These are phyloP conservation scores for Idaea aversata DNA, from an alignment of 2,888 invertebrate genomes.

Conservation along the genomic window DNA sequence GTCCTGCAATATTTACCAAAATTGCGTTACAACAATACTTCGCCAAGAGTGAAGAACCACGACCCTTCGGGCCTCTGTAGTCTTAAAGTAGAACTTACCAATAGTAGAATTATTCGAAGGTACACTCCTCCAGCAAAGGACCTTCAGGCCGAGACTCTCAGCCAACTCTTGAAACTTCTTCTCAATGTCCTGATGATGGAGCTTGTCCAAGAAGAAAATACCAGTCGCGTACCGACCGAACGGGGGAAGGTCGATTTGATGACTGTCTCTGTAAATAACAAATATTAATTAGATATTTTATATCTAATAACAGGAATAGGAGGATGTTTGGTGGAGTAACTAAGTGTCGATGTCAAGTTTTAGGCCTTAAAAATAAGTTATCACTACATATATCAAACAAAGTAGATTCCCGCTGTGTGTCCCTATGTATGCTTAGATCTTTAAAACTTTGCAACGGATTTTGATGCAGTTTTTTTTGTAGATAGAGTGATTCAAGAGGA, in stretches of 20 bases:
- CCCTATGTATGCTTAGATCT: no score
- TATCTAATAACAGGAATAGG: background rate
- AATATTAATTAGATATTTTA: background rate
- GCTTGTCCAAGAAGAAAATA: constrained; percentile 94
- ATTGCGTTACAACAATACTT: no score
- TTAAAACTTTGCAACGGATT: no score
- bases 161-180: constrained; percentile 90
- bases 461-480: no score
- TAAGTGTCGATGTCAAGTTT: no score
- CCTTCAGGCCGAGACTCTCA: constrained; percentile 87
- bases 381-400: no score
- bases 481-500: no score
- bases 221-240: constrained; percentile 97
- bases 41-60: no score
- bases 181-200: constrained; percentile 89
- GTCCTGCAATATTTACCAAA: no score
- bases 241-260: constrained; percentile 90
- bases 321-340: no score
- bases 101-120: constrained; percentile 92
- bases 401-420: no score
- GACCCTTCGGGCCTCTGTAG: background rate
- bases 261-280: constrained; percentile 82
- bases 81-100: constrained; percentile 72
- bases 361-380: no score
- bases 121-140: constrained; percentile 96